phyloP scores from a whole-genome alignment of 2,113 vertebrate genomes.

The Bubo scandiacus region DNA sequence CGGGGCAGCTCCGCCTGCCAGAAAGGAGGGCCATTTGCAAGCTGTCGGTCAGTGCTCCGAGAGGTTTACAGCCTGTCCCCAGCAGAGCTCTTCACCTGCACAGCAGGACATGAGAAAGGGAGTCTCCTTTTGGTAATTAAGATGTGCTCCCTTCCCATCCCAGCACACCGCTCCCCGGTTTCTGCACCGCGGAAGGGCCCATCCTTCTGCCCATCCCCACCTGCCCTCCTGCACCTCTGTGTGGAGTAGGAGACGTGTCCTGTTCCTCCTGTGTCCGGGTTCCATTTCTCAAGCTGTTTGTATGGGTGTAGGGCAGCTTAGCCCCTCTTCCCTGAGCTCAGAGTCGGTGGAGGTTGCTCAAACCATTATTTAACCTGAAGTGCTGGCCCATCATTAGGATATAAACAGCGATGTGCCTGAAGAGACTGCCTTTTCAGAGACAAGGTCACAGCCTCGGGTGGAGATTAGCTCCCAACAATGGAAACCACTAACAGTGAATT shows the following conservation, averaged over 20 bases:
- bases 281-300: no score
- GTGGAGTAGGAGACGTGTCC: background rate
- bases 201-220: background rate
- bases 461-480: background rate
- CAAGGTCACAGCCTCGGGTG: background rate
- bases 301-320: background rate
- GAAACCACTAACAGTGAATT: background rate
- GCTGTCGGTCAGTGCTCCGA: background rate
- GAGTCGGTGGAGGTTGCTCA: background rate
- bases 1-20: background rate
- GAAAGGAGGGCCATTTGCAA: no score
- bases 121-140: background rate
- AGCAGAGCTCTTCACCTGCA: background rate
- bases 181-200: background rate
- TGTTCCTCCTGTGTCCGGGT: background rate
- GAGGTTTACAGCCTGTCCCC: background rate
- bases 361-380: background rate
- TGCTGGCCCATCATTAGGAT: background rate
- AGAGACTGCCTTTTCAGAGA: background rate
- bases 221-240: background rate
- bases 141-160: background rate
- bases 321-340: background rate
- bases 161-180: background rate
- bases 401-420: background rate
- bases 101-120: no score